A percentile compares a stretch with the other conserved stretches of the same genome.
These are phyloP conservation scores for Agrochola macilenta DNA, from an alignment of 2,888 invertebrate genomes.

Conservation along the genomic window DNA sequence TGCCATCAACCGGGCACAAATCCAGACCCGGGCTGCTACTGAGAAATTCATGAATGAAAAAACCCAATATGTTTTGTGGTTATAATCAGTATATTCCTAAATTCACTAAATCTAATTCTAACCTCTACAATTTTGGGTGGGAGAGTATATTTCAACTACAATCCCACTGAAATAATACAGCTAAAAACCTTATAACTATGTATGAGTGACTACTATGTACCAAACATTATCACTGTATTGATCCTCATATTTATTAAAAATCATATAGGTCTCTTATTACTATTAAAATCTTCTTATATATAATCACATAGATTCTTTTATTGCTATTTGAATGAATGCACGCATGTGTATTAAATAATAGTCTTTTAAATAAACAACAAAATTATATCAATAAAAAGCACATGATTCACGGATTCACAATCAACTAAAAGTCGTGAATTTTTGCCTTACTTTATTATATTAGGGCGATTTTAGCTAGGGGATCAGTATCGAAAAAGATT, in stretches of 20 bases:
- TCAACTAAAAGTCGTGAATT: slow-evolving; percentile 3
- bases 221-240: slow-evolving; percentile 51
- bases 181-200: slow-evolving; percentile 15
- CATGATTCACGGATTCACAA: neutral
- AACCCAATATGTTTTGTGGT: neutral
- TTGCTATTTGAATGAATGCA: slow-evolving; percentile 54
- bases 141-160: slow-evolving; percentile 35
- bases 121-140: slow-evolving; percentile 5
- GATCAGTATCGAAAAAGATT: slow-evolving; percentile 58
- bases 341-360: slow-evolving; percentile 40
- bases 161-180: slow-evolving; percentile 40
- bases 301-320: slow-evolving; percentile 42
- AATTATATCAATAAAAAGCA: slow-evolving; percentile 38
- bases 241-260: slow-evolving; percentile 30
- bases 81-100: slow-evolving; percentile 35
- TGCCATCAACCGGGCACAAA: no score
- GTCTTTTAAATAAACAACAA: slow-evolving; percentile 34
- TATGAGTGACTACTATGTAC: slow-evolving; percentile 44
- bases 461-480: slow-evolving; percentile 36
- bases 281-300: slow-evolving; percentile 28
- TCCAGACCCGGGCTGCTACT: no score
- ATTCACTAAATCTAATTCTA: slow-evolving; percentile 24
- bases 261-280: neutral
- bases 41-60: no score
- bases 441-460: slow-evolving; percentile 6